These are phyloP conservation scores for Microctonus aethiopoides DNA, from an alignment of 2,888 invertebrate genomes.

Conservation along the genomic window DNA sequence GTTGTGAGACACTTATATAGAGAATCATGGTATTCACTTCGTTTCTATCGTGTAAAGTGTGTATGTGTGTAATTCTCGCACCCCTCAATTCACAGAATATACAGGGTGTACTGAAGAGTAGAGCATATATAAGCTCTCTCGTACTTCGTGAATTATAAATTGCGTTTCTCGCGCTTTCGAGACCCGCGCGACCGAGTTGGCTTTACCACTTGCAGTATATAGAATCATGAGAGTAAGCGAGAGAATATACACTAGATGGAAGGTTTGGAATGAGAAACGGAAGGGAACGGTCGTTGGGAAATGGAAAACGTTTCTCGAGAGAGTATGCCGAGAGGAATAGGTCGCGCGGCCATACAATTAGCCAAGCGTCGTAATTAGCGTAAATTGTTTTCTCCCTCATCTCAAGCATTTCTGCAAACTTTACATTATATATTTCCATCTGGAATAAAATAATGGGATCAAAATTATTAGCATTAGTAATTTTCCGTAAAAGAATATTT, in stretches of 20 bases:
- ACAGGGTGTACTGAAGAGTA: slow-evolving; percentile 16
- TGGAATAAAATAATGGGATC: neutral
- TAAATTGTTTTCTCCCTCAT: slow-evolving; percentile 61
- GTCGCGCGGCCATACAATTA: slow-evolving; percentile 58
- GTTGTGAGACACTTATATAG: slow-evolving; percentile 31
- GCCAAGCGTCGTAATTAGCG: slow-evolving; percentile 63
- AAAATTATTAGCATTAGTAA: neutral
- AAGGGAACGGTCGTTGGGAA: slow-evolving; percentile 35
- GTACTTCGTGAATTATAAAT: slow-evolving; percentile 62
- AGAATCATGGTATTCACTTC: neutral
- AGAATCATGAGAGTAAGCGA: neutral
- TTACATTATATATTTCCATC: neutral
- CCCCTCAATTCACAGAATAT: neutral
- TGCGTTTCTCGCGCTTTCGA: slow-evolving; percentile 51
- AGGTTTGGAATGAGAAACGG: slow-evolving; percentile 38
- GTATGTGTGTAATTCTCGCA: neutral
- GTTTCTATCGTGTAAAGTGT: neutral
- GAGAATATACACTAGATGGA: neutral
- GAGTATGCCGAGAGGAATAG: slow-evolving; percentile 30
- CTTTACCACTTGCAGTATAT: neutral
- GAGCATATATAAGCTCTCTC: slow-evolving; percentile 43
- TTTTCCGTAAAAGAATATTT: no score
- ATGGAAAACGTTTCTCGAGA: slow-evolving; percentile 17
- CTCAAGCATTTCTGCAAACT: slow-evolving; percentile 7
- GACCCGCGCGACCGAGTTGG: slow-evolving; percentile 28